Evolutionary conservation across 1,140 invertebrate species (phyloP), one percentile per base, ranked within the genome.

Genomic region (Drosophila bifasciata): DNA sequence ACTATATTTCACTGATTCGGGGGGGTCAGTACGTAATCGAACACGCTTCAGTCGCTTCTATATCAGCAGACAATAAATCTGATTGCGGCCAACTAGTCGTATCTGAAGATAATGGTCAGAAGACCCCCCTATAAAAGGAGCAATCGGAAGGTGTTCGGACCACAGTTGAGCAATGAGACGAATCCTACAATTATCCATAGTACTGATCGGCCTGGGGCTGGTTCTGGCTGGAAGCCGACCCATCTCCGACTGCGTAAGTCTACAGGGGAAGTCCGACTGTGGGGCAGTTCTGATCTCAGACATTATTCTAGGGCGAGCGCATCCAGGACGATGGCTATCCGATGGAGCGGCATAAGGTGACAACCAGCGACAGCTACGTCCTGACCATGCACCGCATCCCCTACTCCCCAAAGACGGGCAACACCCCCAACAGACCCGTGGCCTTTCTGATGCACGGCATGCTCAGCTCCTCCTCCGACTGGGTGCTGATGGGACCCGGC

Each of bases 301-400:
- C 28, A 11, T 36, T 7, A 21, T 53, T 32, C 0, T 45, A 86
- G 83, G 83, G 83, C 7, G 83, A 89, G 32, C 85, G 79, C 25
- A 89, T 89, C 19, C 45, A 40, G 17, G 36, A 90, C 21, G 83
- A 72, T 86, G 88, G 89, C 17, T 90, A 90, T 57, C 89, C 89
- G 0, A 76, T 90, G 78, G 89, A 90, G 43, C 62, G 69, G 0
- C 89, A 90, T 17, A 68, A 11, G 11, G 88, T 90, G 5, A 62
- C 50, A 36, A 90, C 89, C 16, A 52, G 43, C 5, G 89, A 90
- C 44, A 72, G 50, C 58, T 90, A 90, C 44, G 83, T 89, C 21
- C 60, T 90, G 46, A 90, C 89, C 21, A 85, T 90, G 69, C 84
- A 90, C 17, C 89, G 89, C 44, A 90, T 90, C 4, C 85, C 85